Base-by-base conservation (phyloP, 2,113 vertebrate genomes). In the Brachirus orientalis region DNA sequence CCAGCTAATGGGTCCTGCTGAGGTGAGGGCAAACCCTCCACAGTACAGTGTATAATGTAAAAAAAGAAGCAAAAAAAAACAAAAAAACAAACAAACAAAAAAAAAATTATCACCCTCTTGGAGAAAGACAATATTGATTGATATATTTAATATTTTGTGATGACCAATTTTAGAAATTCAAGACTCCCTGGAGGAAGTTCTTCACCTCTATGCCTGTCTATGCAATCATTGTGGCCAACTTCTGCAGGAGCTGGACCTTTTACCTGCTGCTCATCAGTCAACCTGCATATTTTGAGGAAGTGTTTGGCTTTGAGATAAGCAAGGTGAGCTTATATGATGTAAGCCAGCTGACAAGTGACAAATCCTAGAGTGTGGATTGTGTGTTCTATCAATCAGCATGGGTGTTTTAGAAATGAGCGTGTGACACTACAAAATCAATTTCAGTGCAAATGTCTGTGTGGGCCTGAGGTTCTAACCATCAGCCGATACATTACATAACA, bases 181-280 rank as follows among this genome's bases (percentile, higher is more conserved):
- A 99, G 94, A 99, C 98, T 67, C 98, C 98, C 8, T 99, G 98
- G 98, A 96, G 65, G 77, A 96, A 98, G 87, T 99, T 99, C 94
- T 99, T 99, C 93, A 99, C 98, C 84, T 99, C 98, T 75, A 98
- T 99, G 98, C 98, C 98, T 10, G 98, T 99, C 94, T 99, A 99
- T 95, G 98, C 98, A 95, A 99, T 99, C 89, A 99, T 99, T 44
- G 98, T 99, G 86, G 98, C 98, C 81, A 99, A 99, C 86, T 99
- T 99, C 94, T 99, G 98, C 90, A 91, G 98, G 90, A 99, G 98
- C 89, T 99, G 98, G 98, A 99, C 97, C 41, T 99, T 99, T 80
- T 99, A 99, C 78, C 90, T 99, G 86, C 92, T 99, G 89, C 96
- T 99, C 20, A 99, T 99, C 72, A 99, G 97, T 80, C 98, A 99